Base-by-base conservation (phyloP, 2,888 invertebrate genomes). In the Nycteola revayana region DNA sequence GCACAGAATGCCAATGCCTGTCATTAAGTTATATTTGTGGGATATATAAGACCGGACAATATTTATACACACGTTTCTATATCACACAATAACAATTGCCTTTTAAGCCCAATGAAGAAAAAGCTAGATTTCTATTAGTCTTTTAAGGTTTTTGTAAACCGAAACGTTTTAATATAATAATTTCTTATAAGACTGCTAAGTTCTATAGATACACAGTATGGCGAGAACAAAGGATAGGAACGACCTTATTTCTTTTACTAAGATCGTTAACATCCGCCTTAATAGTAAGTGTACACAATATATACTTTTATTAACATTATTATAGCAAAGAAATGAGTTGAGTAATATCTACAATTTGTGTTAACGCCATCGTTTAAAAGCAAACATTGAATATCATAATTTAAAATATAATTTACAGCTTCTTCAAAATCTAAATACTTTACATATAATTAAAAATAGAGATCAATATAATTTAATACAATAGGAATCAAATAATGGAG, bases 121-220 rank as follows among this genome's bases (percentile, higher is more conserved):
- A n/a, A n/a, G n/a, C n/a, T n/a, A n/a, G n/a, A n/a, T n/a, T n/a
- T n/a, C n/a, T n/a, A n/a, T n/a, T n/a, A n/a, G n/a, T n/a, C n/a
- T n/a, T n/a, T n/a, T n/a, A n/a, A n/a, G n/a, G n/a, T n/a, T n/a
- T n/a, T n/a, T n/a, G n/a, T n/a, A n/a, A n/a, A n/a, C n/a, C n/a
- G n/a, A n/a, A n/a, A n/a, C n/a, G n/a, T n/a, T n/a, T n/a, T n/a
- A n/a, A n/a, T n/a, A n/a, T n/a, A n/a, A n/a, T n/a, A n/a, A n/a
- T n/a, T n/a, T 46, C 31, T 31, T 22, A 54, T 60, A 34, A 49
- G 40, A 45, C 23, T 33, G 39, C 45, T 51, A 51, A 54, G 55
- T 51, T 37, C 23, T 36, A 49, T 36, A 48, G 48, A 31, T 48
- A 45, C 49, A 42, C 32, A 33, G 25, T 39, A 54, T 55, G 56